A percentile compares a stretch with the other conserved stretches of the same genome.
phyloP scores from a whole-genome alignment of 2,888 invertebrate genomes.

The Tiliacea aurago region DNA sequence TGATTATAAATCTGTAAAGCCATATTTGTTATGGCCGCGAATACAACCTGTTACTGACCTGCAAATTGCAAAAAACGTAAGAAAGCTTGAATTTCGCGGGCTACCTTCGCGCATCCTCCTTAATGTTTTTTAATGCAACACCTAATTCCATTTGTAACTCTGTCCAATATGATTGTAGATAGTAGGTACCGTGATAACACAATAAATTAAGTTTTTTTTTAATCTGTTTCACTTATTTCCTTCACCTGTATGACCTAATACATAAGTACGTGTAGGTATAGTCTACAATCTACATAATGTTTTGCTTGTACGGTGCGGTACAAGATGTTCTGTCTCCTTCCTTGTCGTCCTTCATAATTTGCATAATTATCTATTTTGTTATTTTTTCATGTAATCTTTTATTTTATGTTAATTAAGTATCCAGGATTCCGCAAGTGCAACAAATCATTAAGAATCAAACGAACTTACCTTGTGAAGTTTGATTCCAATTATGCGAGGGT shows the following conservation, averaged over 20 bases:
- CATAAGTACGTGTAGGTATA: background rate
- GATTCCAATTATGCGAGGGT: too few species aligned
- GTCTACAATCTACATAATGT: background rate
- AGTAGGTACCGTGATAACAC: constrained; percentile 52
- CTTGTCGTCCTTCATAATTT: background rate
- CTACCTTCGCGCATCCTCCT: too few species aligned
- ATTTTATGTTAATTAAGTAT: background rate
- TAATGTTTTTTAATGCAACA: constrained; percentile 9
- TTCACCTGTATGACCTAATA: background rate
- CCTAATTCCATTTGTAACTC: constrained; percentile 21
- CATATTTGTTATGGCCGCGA: too few species aligned
- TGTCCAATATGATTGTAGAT: constrained; percentile 41
- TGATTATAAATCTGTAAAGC: too few species aligned
- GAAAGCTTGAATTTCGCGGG: too few species aligned
- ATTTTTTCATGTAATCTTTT: background rate
- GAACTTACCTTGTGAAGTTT: too few species aligned
- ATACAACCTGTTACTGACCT: too few species aligned
- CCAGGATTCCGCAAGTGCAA: background rate
- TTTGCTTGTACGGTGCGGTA: background rate
- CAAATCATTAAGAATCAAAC: too few species aligned
- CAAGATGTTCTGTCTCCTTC: background rate
- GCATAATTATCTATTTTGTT: background rate
- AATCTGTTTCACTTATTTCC: background rate
- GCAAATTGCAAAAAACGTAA: too few species aligned
- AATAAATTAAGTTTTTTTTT: constrained; percentile 32